Percentiles rank a stretch among this genome's conserved stretches.
phyloP scores from a whole-genome alignment of 2,113 vertebrate genomes.

The Opisthocomus hoazin region DNA sequence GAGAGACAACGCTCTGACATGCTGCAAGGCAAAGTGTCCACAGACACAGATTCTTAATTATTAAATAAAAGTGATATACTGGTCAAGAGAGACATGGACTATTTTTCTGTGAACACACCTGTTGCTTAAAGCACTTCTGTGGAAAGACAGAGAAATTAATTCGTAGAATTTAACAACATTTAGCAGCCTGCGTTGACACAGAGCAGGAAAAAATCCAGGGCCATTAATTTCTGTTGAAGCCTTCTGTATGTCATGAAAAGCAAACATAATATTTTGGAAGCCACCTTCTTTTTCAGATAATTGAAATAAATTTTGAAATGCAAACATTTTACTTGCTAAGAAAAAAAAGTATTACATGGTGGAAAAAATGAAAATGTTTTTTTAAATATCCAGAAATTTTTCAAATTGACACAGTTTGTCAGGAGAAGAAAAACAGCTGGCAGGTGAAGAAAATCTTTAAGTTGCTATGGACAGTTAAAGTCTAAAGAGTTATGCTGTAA shows the following conservation, averaged over 20 bases:
- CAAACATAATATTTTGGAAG: no score
- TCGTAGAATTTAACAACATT: neutral
- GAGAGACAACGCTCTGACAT: neutral
- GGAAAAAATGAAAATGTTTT: neutral
- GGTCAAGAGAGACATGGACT: neutral
- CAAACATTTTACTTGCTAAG: neutral
- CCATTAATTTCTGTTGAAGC: neutral
- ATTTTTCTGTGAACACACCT: neutral
- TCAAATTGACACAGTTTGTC: neutral
- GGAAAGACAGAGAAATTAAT: neutral
- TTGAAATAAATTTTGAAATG: neutral
- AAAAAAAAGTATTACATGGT: neutral
- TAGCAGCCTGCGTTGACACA: neutral
- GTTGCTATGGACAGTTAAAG: neutral
- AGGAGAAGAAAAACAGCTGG: neutral
- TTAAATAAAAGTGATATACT: neutral
- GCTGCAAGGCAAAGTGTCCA: neutral
- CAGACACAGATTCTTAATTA: neutral
- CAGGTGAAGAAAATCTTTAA: neutral
- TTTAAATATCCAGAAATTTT: neutral
- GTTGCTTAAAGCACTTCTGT: neutral
- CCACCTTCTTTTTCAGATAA: neutral
- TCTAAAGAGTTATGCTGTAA: accelerated
- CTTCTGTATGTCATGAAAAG: neutral
- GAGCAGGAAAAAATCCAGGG: neutral